Percentiles rank a stretch among this genome's conserved stretches.
phyloP scores from a whole-genome alignment of 2,888 invertebrate species.

The Chydorus sphaericus region DNA sequence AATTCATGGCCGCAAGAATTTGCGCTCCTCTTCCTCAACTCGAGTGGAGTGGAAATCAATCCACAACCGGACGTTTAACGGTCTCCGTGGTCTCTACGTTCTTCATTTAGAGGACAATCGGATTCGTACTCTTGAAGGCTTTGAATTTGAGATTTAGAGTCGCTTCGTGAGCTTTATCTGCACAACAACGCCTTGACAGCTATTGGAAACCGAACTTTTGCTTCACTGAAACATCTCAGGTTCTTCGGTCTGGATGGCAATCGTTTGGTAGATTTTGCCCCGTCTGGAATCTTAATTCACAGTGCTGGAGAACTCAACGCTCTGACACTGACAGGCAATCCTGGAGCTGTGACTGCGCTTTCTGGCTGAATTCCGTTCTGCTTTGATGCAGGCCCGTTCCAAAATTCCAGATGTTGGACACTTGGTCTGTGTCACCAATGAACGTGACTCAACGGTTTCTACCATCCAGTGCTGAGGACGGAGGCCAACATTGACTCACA shows the following conservation, averaged over 20 bases:
- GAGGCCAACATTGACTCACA: no score
- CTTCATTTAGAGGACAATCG: conserved; percentile 61
- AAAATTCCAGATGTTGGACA: conserved; percentile 45
- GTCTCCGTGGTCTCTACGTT: conserved; percentile 57
- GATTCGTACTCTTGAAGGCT: conserved; percentile 51
- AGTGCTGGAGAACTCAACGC: conserved; percentile 35
- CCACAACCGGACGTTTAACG: conserved; percentile 70
- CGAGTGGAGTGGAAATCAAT: conserved; percentile 61
- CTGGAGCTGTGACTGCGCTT: conserved; percentile 76
- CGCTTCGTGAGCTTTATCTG: conserved; percentile 52
- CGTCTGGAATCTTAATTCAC: conserved; percentile 53
- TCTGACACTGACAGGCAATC: conserved; percentile 37
- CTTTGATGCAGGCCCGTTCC: conserved; percentile 50
- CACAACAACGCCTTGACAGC: conserved; percentile 54
- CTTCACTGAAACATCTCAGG: conserved; percentile 45
- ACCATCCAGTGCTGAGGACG: conserved; percentile 23
- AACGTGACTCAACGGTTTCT: conserved; percentile 40
- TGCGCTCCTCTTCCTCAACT: conserved; percentile 62
- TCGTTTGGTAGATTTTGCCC: conserved; percentile 46
- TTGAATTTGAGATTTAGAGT: conserved; percentile 63
- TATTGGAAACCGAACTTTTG: conserved; percentile 57
- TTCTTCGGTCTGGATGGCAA: conserved; percentile 56
- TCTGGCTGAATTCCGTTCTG: conserved; percentile 49
- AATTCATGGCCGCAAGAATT: no score
- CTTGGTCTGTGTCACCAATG: conserved; percentile 47